phyloP scores from a whole-genome alignment of 2,888 invertebrate genomes.

The Drosophila mulleri region DNA sequence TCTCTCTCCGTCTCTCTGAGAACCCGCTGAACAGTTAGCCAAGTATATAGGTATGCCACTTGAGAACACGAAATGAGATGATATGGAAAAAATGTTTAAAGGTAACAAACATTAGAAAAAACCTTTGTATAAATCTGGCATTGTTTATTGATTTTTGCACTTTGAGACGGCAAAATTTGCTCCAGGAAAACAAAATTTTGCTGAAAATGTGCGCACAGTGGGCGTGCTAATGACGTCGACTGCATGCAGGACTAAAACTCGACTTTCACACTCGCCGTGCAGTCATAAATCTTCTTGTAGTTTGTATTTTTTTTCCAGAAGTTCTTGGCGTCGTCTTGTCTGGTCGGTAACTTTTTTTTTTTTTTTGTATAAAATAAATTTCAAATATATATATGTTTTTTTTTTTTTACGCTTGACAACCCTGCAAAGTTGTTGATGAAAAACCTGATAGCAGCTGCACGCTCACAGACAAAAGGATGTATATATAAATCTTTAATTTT shows the following conservation, averaged over 20 bases:
- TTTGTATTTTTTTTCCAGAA: constrained; percentile 31
- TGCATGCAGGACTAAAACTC: constrained; percentile 6
- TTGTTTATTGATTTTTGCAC: constrained; percentile 80
- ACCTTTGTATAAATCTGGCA: constrained; percentile 52
- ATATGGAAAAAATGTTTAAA: constrained; percentile 38
- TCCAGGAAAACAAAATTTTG: constrained; percentile 32
- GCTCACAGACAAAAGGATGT: constrained; percentile 60
- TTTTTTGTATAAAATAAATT: constrained; percentile 32
- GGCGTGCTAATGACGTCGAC: constrained; percentile 59
- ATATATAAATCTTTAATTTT: constrained; percentile 64
- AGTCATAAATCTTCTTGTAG: constrained; percentile 52
- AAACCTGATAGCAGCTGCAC: constrained; percentile 66
- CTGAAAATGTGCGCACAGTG: constrained; percentile 26
- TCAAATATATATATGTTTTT: neutral
- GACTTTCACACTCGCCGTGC: constrained; percentile 31
- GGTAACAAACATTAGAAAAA: constrained; percentile 35
- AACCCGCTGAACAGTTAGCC: constrained; percentile 53
- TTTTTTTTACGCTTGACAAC: constrained; percentile 17
- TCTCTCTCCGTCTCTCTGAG: constrained; percentile 3
- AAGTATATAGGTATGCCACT: constrained; percentile 47
- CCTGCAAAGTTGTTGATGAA: constrained; percentile 43
- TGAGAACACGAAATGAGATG: constrained; percentile 68
- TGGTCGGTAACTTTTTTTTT: constrained; percentile 49
- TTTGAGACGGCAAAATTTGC: constrained; percentile 19
- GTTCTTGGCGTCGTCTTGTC: constrained; percentile 64